Conservation (phyloP, 2,888 invertebrate species). For the Itoplectis maculator region DNA sequence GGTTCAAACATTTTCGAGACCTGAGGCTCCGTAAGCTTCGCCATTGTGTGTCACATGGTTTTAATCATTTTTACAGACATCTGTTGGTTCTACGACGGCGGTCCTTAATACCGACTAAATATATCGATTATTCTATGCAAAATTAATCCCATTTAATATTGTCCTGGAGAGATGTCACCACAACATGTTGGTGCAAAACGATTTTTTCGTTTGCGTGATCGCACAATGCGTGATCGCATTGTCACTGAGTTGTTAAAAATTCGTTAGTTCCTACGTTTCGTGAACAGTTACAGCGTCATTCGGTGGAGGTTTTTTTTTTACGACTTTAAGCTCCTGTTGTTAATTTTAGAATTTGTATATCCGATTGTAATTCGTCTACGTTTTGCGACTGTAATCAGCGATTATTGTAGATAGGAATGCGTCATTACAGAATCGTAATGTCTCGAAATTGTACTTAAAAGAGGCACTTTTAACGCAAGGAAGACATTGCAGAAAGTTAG, state of each 20-base stretch:
- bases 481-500: background rate
- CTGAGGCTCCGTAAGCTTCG: background rate
- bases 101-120: background rate
- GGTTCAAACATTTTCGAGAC: constrained; percentile 1
- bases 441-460: constrained; percentile 63
- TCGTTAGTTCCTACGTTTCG: constrained; percentile 23
- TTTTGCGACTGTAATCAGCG: background rate
- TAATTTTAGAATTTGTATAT: constrained; percentile 9
- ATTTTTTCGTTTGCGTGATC: too few relatives aligned
- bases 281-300: constrained; percentile 5
- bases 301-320: constrained; percentile 36
- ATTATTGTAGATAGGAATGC: background rate
- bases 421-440: constrained; percentile 4
- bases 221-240: too few relatives aligned
- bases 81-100: background rate
- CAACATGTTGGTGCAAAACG: background rate
- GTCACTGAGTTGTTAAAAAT: constrained; percentile 40
- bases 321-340: constrained; percentile 38
- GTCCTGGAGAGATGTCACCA: too few relatives aligned
- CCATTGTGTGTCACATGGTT: background rate
- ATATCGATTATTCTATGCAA: background rate
- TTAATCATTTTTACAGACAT: background rate
- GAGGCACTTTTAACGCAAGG: background rate
- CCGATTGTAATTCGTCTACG: background rate
- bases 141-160: too few relatives aligned